Percentiles rank a stretch among this genome's conserved stretches.
Conservation (phyloP, 2,113 vertebrate species). For the Petrocephalus zakoni region DNA sequence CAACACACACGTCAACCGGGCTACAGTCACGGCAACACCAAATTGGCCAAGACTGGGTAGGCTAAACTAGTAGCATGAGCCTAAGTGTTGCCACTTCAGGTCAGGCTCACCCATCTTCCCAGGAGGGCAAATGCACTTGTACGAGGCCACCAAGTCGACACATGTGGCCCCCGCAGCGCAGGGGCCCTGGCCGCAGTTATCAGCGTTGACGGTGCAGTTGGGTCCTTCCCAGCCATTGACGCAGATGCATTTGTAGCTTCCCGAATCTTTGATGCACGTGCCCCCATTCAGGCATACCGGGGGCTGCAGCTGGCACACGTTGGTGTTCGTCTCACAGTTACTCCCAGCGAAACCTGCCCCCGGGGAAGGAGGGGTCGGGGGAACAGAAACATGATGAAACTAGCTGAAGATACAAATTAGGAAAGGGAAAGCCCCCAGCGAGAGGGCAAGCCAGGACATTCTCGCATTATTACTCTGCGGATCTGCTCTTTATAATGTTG, state of each 20-base stretch:
- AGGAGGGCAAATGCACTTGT: constrained; percentile 67
- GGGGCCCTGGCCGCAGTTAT: constrained; percentile 68
- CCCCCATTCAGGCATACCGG: constrained; percentile 81
- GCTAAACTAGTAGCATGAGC: background rate
- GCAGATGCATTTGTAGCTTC: constrained; percentile 72
- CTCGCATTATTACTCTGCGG: background rate
- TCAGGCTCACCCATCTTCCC: constrained; percentile 70
- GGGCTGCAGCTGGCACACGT: constrained; percentile 76
- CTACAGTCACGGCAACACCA: background rate
- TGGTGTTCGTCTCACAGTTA: constrained; percentile 79
- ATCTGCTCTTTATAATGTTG: background rate
- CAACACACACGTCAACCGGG: background rate
- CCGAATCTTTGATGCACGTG: constrained; percentile 71
- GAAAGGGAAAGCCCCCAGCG: background rate
- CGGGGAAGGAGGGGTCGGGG: constrained; percentile 52
- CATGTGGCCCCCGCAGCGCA: constrained; percentile 70
- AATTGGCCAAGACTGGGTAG: background rate
- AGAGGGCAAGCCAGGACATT: background rate
- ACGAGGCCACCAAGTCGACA: constrained; percentile 74
- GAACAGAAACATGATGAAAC: background rate
- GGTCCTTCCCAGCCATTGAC: constrained; percentile 80
- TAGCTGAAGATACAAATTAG: background rate
- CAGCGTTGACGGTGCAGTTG: constrained; percentile 77
- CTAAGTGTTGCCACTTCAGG: background rate
- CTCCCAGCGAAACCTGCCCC: constrained; percentile 78